These are phyloP conservation scores for Stylophora pistillata DNA, from an alignment of 64 coral and sea anemone species.

Conservation along the genomic window DNA sequence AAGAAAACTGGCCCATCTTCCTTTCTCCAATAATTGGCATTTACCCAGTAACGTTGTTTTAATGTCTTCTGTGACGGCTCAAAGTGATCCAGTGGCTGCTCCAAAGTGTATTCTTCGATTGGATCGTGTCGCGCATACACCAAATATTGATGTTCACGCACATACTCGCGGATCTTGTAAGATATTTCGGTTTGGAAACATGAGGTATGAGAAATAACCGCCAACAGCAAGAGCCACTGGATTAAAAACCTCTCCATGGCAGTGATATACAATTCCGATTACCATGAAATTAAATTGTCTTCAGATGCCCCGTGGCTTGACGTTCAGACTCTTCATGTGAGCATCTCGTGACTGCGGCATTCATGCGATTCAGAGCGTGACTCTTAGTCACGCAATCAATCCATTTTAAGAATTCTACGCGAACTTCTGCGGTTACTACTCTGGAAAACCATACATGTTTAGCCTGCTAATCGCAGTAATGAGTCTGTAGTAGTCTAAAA, in stretches of 20 bases:
- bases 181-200: slow-evolving; percentile 44
- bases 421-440: no score
- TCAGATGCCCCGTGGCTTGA: no score
- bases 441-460: no score
- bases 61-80: slow-evolving; percentile 42
- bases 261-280: not conserved
- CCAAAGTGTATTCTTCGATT: slow-evolving; percentile 31
- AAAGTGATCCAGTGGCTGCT: slow-evolving; percentile 78
- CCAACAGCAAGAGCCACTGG: not conserved
- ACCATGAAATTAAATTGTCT: not conserved
- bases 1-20: slow-evolving; percentile 72
- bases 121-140: not conserved
- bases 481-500: no score
- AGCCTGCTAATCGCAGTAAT: no score
- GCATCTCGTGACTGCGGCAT: not conserved
- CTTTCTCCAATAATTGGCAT: slow-evolving; percentile 60
- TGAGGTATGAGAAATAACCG: slow-evolving; percentile 25
- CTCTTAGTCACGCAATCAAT: no score
- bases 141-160: slow-evolving; percentile 8
- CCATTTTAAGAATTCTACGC: no score
- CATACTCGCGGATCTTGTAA: slow-evolving; percentile 45
- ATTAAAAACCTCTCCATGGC: not conserved
- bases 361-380: no score
- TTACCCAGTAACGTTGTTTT: slow-evolving; percentile 72
- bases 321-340: not conserved